Evolutionary conservation across 92 coral and sea anemone genomes (phyloP), one percentile per base, ranked within the genome.

Genomic region (Parazoanthus darwini): DNA sequence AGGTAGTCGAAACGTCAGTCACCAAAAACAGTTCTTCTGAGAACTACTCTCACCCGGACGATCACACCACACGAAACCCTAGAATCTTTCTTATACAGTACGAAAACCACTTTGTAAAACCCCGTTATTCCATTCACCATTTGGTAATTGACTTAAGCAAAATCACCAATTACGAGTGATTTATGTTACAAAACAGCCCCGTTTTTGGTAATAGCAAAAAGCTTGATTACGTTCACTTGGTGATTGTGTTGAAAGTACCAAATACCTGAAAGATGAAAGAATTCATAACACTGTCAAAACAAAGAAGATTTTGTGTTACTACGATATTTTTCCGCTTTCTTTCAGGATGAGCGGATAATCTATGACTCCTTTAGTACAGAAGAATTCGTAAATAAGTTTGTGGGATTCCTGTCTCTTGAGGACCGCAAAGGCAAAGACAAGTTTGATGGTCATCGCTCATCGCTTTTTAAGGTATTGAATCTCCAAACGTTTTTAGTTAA

Each of bases 391-490:
- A 86, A 91, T 82, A 94, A 97, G 78, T 89, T 97, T 56, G 91
- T 95, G n/a, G 91, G 91, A 58, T 97, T 92, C 88, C 90, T 97
- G 63, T 95, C 99, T 48, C 88, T 97, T 39, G 99, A 97, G 82
- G 99, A 97, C 77, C 88, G 99, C 66, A 97, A 97, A 92, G 99
- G 99, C 23, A 97, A 94, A 86, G 99, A 97, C 90, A 97, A 95
- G 88, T 97, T 97, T 78, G 92, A 93, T 59, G 96, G 96, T 29
- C 96, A 97, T 66, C 94, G 99, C 43, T 97, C 96, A 76, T 80
- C 93, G 36, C 91, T 97, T 14, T 97, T 97, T 80, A 97, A 97
- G 99, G 99, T 97, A 80, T 54, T 54, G 56, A 63, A 63, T 22
- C 70, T 63, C n/a, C 70, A 9, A 22, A 63, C 16, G 3, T 63